These are phyloP conservation scores for Pegoplata infirma DNA, from an alignment of 2,888 invertebrate species.

Conservation along the genomic window DNA sequence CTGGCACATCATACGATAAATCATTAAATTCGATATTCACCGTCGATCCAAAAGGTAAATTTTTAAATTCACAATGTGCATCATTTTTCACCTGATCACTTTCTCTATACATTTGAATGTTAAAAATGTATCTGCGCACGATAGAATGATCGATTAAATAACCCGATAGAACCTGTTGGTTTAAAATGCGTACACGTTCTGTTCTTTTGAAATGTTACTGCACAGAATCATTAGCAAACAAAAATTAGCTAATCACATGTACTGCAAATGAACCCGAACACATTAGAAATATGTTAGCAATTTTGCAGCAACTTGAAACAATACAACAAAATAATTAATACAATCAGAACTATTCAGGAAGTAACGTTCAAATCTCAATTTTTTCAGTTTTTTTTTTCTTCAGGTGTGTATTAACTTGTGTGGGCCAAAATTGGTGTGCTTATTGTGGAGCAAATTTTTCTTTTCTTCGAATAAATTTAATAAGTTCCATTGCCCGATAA, in stretches of 20 bases:
- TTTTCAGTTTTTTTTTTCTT: too few relatives aligned
- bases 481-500: too few relatives aligned
- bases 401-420: too few relatives aligned
- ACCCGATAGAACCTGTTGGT: constrained; percentile 14
- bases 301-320: constrained; percentile 8
- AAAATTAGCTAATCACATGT: not conserved
- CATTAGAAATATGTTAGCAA: not conserved
- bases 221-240: not conserved
- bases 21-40: constrained; percentile 51
- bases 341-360: too few relatives aligned
- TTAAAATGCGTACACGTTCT: constrained; percentile 27
- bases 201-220: constrained; percentile 11
- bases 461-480: too few relatives aligned
- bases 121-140: not conserved
- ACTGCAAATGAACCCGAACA: not conserved
- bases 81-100: constrained; percentile 29
- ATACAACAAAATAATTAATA: not conserved
- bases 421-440: too few relatives aligned
- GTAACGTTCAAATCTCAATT: too few relatives aligned
- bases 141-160: not conserved
- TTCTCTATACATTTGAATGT: not conserved
- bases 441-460: too few relatives aligned
- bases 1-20: constrained; percentile 42
- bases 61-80: constrained; percentile 18
- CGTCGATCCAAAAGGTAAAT: constrained; percentile 29